These are phyloP conservation scores for Halcyon chelicuti DNA, from an alignment of 2,797 vertebrate species.

Conservation along the genomic window DNA sequence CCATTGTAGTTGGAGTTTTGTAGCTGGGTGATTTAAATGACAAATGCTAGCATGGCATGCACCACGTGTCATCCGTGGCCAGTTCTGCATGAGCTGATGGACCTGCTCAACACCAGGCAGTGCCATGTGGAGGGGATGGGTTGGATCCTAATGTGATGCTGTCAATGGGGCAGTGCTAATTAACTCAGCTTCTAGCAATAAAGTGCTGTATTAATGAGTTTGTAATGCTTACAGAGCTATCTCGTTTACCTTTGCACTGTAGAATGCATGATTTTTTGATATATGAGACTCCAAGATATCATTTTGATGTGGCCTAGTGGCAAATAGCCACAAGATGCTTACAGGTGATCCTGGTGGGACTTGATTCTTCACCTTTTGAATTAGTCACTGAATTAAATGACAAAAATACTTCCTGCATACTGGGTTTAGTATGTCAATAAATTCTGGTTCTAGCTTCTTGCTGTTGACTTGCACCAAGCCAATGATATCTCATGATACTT, in stretches of 20 bases:
- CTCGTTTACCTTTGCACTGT: background rate
- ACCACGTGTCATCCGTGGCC: fast-evolving
- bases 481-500: background rate
- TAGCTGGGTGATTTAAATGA: background rate
- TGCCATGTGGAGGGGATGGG: background rate
- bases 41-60: fast-evolving
- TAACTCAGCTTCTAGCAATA: background rate
- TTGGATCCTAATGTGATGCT: background rate
- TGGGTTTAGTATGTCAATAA: background rate
- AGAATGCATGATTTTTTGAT: background rate
- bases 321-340: background rate
- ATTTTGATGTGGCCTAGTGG: background rate
- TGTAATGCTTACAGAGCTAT: background rate
- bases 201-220: background rate
- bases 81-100: background rate
- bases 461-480: background rate
- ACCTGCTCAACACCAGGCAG: background rate
- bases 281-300: fast-evolving
- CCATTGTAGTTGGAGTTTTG: background rate
- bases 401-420: background rate
- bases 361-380: background rate
- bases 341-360: background rate
- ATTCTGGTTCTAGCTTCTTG: background rate
- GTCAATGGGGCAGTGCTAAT: background rate
- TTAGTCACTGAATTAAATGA: background rate